Conservation (phyloP, 2,888 invertebrate species). For the Helobdella robusta region DNA sequence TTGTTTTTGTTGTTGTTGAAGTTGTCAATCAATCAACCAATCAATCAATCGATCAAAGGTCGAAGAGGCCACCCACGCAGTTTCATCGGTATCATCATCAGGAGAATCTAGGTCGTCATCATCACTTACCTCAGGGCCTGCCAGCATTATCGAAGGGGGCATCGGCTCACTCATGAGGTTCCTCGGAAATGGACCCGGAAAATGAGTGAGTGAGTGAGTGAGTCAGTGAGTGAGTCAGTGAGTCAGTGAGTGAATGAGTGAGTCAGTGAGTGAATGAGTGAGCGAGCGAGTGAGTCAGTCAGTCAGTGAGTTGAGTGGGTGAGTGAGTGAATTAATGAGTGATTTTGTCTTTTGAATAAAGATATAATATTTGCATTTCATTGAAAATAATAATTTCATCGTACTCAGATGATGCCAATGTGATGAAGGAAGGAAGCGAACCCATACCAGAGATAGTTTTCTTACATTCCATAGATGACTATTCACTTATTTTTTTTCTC, state of each 20-base stretch:
- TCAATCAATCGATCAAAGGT: no score
- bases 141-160: slow-evolving; percentile 24
- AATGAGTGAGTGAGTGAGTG: slow-evolving; percentile 1
- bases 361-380: background rate
- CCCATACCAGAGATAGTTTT: no score
- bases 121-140: slow-evolving; percentile 15
- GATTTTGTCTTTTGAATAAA: background rate
- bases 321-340: no score
- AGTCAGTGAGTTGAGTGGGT: no score
- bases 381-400: background rate
- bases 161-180: slow-evolving; percentile 26
- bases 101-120: slow-evolving; percentile 31
- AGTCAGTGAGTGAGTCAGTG: no score
- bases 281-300: no score
- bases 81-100: slow-evolving; percentile 36
- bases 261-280: no score
- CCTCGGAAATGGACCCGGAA: slow-evolving; percentile 20
- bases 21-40: background rate
- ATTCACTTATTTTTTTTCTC: no score
- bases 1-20: background rate
- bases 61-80: slow-evolving; percentile 45
- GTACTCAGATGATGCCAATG: no score
- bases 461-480: no score
- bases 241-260: no score
- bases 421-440: no score